Conservation (phyloP, 2,113 vertebrate genomes). For the Pollachius pollachius region DNA sequence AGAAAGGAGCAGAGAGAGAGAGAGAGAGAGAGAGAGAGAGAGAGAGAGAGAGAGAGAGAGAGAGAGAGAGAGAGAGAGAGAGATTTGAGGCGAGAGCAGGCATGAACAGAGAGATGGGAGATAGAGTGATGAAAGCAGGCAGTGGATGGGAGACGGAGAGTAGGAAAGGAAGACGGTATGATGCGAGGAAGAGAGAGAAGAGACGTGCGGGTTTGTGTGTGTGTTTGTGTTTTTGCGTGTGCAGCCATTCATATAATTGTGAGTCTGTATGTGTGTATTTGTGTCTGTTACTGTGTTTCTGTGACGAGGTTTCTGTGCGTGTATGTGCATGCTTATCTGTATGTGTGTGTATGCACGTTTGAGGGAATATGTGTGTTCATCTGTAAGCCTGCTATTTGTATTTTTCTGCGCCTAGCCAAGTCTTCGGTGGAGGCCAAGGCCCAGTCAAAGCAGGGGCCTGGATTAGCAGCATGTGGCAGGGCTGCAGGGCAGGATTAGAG, state of each 20-base stretch:
- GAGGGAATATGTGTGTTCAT: slow-evolving; percentile 21
- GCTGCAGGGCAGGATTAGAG: slow-evolving; percentile 98
- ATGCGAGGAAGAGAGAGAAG: slow-evolving; percentile 25
- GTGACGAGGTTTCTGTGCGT: slow-evolving; percentile 32
- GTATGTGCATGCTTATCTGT: slow-evolving; percentile 47
- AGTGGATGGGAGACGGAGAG: slow-evolving; percentile 32
- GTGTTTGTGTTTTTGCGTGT: slow-evolving; percentile 27
- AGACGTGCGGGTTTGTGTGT: slow-evolving; percentile 16
- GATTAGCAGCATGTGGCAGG: slow-evolving; percentile 95
- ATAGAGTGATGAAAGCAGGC: slow-evolving; percentile 45
- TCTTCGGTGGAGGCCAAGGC: slow-evolving; percentile 71
- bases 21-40: slow-evolving; percentile 59
- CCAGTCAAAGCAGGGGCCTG: slow-evolving; percentile 87
- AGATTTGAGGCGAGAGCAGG: background rate
- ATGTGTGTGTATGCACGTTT: slow-evolving; percentile 21
- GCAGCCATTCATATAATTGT: background rate
- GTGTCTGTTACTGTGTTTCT: slow-evolving; percentile 22
- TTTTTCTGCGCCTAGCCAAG: background rate
- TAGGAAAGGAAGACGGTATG: slow-evolving; percentile 23
- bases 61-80: slow-evolving; percentile 20
- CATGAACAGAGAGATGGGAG: slow-evolving; percentile 42
- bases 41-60: slow-evolving; percentile 17
- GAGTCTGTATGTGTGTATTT: slow-evolving; percentile 33
- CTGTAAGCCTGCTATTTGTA: background rate
- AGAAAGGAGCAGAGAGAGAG: slow-evolving; percentile 75